Evolutionary conservation across 1,140 invertebrate species (phyloP), one percentile per base, ranked within the genome.

Genomic region (Pseudobourletiella spinata): DNA sequence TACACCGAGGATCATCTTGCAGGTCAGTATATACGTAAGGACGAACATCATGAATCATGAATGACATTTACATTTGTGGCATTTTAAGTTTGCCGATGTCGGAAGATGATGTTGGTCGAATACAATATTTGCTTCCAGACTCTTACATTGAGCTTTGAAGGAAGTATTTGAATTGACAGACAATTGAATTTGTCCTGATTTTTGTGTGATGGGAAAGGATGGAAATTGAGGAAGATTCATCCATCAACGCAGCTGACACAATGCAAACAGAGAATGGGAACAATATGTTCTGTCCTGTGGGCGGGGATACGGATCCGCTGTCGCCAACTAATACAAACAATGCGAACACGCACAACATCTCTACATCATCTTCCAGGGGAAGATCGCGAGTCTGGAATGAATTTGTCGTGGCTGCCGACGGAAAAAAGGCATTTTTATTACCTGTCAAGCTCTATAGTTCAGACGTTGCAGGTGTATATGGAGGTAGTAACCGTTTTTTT

Each of bases 311-410:
- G 6, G 44, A 48, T 22, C 44, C 44, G 4, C 22, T 48, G 44
- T 48, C 44, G 6, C 44, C 44, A 6, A 18, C 44, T 11, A 6
- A 11, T 15, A 11, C 35, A 39, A 39, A 39, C 35, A 39, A 39
- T n/a, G 14, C 44, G 6, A n/a, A n/a, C 8, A 39, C 32, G 8
- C n/a, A 8, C 32, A 39, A 39, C 46, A 11, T 25, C 18, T 48
- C 46, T 20, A 11, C 16, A 48, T 48, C 46, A 48, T 8, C 6
- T 48, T 26, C 4, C 50, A 25, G 57, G 42, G 65, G 65, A 16
- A 32, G 65, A 22, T 63, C 60, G 6, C 62, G 57, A 63, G 65
- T 66, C 1, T 66, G 65, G 65, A 62, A 63, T 46, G 51, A 63
- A 44, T 66, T 66, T 59, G 42, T 56, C 29, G 61, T 66, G 1